Evolutionary conservation across 1,140 invertebrate genomes (phyloP), one percentile per base, ranked within the genome.

Genomic region (Acromyrmex heyeri): DNA sequence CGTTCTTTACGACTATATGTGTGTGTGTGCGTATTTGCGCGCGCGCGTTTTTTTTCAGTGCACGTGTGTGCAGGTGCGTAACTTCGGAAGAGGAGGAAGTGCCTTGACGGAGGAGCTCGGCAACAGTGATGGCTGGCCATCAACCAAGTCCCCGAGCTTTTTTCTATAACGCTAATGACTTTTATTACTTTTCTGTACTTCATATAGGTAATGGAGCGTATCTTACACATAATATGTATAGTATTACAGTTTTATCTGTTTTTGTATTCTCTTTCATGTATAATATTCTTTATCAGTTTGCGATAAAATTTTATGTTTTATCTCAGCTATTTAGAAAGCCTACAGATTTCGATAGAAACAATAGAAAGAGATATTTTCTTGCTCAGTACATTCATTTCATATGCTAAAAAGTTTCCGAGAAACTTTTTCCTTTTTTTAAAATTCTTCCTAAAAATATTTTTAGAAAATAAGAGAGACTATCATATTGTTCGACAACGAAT

Each of bases 21-120:
- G n/a, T 30, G 24, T 48, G n/a, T 12, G 77, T 27, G 59, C 79
- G 50, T 44, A 65, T 86, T 73, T 57, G 48, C 86, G 64, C 62
- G 77, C 85, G 78, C 44, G 75, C 86, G 83, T 83, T 91, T 89
- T 90, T 90, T 89, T 85, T 83, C 64, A 73, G 73, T 87, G 75
- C 85, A 87, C 88, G 81, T 78, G 85, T 87, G 91, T 92, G 89
- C 92, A 92, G 91, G 92, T 91, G 91, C 82, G 86, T 87, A 69
- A 83, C 64, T 38, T 69, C 24, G 65, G 77, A 77, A 85, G 82
- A 91, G 79, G 70, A 87, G 79, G 82, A 91, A 90, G 87, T 86
- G 72, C 72, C 88, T 90, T 81, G 77, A 81, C 88, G 88, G 87
- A 90, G 88, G 57, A 88, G 38, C 59, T 48, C 30, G 21, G 48